These are phyloP conservation scores for Bombus sylvicola DNA, from an alignment of 1,140 invertebrate genomes.

Conservation along the genomic window DNA sequence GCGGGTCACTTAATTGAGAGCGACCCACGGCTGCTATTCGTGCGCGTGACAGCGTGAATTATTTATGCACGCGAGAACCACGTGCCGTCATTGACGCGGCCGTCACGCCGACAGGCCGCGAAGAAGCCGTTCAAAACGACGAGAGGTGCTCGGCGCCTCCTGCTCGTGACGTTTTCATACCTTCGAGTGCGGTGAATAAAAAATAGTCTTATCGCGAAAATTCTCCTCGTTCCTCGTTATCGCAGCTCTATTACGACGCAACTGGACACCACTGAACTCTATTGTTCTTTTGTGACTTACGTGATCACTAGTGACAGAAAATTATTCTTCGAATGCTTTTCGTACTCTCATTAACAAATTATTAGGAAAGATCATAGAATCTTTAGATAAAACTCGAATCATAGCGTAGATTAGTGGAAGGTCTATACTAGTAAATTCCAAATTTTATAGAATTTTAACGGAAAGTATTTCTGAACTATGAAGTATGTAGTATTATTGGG, in stretches of 20 bases:
- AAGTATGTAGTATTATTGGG: too few species aligned
- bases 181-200: slow-evolving; percentile 40
- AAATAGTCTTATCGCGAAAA: slow-evolving; percentile 48
- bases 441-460: background rate
- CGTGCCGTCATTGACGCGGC: slow-evolving; percentile 50
- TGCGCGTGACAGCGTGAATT: slow-evolving; percentile 64
- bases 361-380: background rate
- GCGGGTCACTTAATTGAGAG: slow-evolving; percentile 64
- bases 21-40: slow-evolving; percentile 38
- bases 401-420: background rate
- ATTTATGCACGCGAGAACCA: slow-evolving; percentile 61
- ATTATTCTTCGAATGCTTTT: background rate
- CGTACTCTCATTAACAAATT: background rate
- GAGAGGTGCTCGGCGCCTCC: slow-evolving; percentile 42
- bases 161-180: slow-evolving; percentile 51
- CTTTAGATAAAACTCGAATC: too few species aligned
- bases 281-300: background rate
- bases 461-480: background rate
- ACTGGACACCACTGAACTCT: background rate
- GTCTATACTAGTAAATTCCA: background rate
- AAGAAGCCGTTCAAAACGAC: slow-evolving; percentile 46
- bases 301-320: background rate
- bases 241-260: background rate
- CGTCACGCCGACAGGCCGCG: slow-evolving; percentile 44
- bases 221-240: background rate